Percentiles rank a stretch among this genome's conserved stretches.
These are phyloP conservation scores for Drosophila sordidula DNA, from an alignment of 2,888 invertebrate genomes.

Conservation along the genomic window DNA sequence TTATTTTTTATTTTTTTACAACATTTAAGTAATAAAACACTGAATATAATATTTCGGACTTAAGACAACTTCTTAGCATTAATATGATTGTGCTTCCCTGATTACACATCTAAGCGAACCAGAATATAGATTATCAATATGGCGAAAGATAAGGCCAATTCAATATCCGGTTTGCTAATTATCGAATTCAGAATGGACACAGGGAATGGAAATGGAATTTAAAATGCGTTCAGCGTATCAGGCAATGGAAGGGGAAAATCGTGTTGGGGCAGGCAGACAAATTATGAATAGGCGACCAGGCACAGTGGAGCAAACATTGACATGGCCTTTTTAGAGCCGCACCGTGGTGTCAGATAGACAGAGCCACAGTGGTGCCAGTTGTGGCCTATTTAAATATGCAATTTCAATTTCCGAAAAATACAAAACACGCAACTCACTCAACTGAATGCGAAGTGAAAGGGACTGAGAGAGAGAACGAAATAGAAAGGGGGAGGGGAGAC, in stretches of 20 bases:
- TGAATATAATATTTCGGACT: background rate
- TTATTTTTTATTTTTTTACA: background rate
- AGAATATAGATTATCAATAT: background rate
- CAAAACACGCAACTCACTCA: conserved; percentile 63
- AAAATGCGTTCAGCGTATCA: conserved; percentile 19
- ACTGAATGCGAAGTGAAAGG: conserved; percentile 11
- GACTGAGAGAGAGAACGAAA: background rate
- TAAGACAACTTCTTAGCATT: background rate
- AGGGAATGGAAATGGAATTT: conserved; percentile 23
- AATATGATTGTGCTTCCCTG: background rate
- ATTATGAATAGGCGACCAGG: conserved; percentile 23
- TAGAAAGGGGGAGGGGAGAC: background rate
- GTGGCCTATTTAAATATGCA: conserved; percentile 77
- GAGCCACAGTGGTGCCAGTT: conserved; percentile 26
- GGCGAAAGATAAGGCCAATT: conserved; percentile 3
- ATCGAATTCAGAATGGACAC: conserved; percentile 10
- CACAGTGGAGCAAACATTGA: conserved; percentile 19
- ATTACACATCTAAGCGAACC: background rate
- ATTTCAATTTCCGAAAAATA: conserved; percentile 81
- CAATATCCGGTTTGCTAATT: conserved; percentile 48
- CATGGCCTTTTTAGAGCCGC: conserved; percentile 19
- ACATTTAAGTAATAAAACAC: background rate
- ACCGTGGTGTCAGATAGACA: conserved; percentile 17
- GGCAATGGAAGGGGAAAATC: background rate
- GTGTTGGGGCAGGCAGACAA: background rate